phyloP scores from a whole-genome alignment of 2,797 vertebrate species.

The Eospalax fontanierii region DNA sequence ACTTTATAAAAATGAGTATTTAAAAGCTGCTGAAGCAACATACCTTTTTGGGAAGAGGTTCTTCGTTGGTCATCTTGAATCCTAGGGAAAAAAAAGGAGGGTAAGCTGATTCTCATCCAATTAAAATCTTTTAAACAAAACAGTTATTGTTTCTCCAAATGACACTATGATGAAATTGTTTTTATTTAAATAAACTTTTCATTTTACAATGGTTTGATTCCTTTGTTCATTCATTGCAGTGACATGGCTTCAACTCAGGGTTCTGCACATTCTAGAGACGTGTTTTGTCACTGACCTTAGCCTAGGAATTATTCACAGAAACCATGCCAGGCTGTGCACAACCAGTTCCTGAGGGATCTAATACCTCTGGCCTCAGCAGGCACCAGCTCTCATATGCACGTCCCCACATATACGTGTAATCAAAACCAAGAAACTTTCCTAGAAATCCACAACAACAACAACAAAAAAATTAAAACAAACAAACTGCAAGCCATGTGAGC shows the following conservation, averaged over 20 bases:
- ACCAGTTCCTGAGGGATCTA: no score
- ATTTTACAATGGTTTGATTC: neutral
- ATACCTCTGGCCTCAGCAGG: no score
- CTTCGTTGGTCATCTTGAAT: conserved; percentile 99
- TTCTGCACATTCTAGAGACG: neutral
- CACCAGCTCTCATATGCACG: no score
- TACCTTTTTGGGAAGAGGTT: conserved; percentile 99
- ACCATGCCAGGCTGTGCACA: no score
- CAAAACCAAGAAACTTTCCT: no score
- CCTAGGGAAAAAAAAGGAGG: conserved; percentile 84
- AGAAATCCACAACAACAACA: no score
- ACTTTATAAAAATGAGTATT: neutral
- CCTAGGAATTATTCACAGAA: neutral
- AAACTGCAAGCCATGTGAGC: no score
- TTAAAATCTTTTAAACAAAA: no score
- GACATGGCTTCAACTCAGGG: neutral
- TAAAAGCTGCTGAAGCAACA: conserved; percentile 66
- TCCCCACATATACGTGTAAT: no score
- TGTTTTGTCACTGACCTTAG: neutral
- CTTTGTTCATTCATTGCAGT: neutral
- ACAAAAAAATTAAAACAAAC: no score
- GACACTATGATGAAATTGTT: neutral
- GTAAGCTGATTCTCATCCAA: conserved; percentile 54
- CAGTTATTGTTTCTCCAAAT: neutral
- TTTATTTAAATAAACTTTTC: conserved; percentile 37